Percentiles rank a stretch among this genome's conserved stretches.
Evolutionary conservation across 2,113 vertebrate genomes (phyloP).

Genomic region (Notothenia rossii): DNA sequence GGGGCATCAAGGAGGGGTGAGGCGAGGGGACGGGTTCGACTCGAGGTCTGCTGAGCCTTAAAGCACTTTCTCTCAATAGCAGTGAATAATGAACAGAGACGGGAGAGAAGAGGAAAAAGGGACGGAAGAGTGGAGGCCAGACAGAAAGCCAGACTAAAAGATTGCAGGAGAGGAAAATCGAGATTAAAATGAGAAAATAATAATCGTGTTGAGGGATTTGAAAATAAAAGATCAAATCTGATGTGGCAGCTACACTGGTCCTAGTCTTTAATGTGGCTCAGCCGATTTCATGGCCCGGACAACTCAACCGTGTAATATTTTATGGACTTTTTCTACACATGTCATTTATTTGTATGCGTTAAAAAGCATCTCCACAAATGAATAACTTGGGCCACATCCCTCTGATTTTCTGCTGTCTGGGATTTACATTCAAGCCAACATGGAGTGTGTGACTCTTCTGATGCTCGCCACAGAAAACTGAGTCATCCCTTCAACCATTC

Average conservation of each 20-base stretch:
- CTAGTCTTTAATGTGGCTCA: conserved; percentile 45
- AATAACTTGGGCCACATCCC: conserved; percentile 1
- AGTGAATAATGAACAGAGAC: conserved; percentile 51
- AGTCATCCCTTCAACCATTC: conserved; percentile 65
- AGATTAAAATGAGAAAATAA: conserved; percentile 61
- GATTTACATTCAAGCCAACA: conserved; percentile 14
- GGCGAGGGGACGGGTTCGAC: conserved; percentile 54
- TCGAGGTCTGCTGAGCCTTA: conserved; percentile 53
- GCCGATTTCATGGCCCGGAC: conserved; percentile 20
- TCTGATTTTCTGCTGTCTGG: conserved; percentile 49
- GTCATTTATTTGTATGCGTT: conserved; percentile 33
- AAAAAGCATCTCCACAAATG: neutral
- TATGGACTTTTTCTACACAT: conserved; percentile 25
- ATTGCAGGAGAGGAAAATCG: neutral
- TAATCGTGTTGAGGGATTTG: conserved; percentile 44
- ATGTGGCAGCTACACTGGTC: conserved; percentile 28
- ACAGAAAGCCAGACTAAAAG: conserved; percentile 27
- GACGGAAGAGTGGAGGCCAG: conserved; percentile 39
- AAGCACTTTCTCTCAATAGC: conserved; percentile 27
- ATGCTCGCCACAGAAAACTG: conserved; percentile 53
- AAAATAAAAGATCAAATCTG: conserved; percentile 42
- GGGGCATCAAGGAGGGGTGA: conserved; percentile 15
- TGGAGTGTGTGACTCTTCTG: conserved; percentile 31
- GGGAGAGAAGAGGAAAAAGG: conserved; percentile 19
- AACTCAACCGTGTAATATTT: conserved; percentile 23